Evolutionary conservation across 2,113 vertebrate species (phyloP), one percentile per base, ranked within the genome.

Genomic region (Sialia sialis): DNA sequence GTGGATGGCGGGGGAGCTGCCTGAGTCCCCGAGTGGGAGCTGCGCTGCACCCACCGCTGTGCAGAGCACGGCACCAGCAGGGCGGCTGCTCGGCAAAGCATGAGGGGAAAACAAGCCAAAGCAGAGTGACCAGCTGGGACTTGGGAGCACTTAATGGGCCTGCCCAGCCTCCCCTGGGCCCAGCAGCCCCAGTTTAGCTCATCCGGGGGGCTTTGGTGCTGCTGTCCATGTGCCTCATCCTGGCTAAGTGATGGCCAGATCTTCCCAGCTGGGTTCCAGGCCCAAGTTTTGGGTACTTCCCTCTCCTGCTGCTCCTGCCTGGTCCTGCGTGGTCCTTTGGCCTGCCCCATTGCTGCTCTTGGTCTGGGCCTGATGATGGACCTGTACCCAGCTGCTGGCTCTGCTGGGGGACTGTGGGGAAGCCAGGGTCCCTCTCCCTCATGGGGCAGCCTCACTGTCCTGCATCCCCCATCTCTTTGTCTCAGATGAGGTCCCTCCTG

Each of bases 41-140:
- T 1, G 6, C 4, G 46, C 78, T 49, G 58, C 64, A 13, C 39
- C 13, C 1, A 4, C 17, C 7, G 1, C 46, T 8, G 0, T 0
- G 3, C 79, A 23, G 27, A 49, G 66, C 48, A 1, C 10, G 58
- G 64, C 52, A 6, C 67, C 72, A 43, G 72, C 1, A 0, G 51
- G 59, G 34, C 2, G 34, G 6, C 23, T 10, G 36, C 63, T 43
- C 6, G 5, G 7, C 43, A 32, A 36, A 48, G 59, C 25, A 54
- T 0, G 6, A 23, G 44, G 16, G n/a, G 18, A 69, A 64, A 74
- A 23, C 7, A 10, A 64, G 55, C 17, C 76, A 63, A 23, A 58
- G 49, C 11, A 52, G 44, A 66, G 26, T 0, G 18, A 63, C 3
- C 48, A 87, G 75, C 44, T 38, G 69, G 30, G 44, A 34, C 84